Evolutionary conservation across 53 echinoderm and acorn worm species (phyloP).

Genomic region (Luidia sarsii): DNA sequence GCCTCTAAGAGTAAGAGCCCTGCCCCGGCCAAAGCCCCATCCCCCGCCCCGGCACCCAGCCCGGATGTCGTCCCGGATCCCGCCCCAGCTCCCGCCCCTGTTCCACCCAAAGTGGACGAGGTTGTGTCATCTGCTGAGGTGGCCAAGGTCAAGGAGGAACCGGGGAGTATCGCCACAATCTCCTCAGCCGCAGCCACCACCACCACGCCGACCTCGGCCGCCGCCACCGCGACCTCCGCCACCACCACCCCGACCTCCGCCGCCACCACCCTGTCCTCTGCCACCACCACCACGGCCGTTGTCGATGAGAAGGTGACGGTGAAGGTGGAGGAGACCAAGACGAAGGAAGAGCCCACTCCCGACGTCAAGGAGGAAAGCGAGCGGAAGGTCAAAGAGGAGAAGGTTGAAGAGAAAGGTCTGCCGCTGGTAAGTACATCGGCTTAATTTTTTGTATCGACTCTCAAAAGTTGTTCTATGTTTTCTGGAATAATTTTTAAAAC

Average conservation of each 20-base stretch:
- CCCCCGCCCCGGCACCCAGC: slow-evolving; percentile 15
- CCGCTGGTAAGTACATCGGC: slow-evolving; percentile 65
- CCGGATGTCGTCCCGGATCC: not conserved
- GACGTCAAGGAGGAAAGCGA: slow-evolving; percentile 58
- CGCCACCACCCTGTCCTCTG: not conserved
- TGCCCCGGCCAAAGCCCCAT: slow-evolving; percentile 32
- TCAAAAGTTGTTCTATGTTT: not conserved
- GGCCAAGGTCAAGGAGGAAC: slow-evolving; percentile 45
- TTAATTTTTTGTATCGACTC: too few relatives aligned
- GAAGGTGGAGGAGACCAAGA: slow-evolving; percentile 37
- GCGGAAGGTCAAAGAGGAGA: slow-evolving; percentile 68
- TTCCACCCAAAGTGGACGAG: not conserved
- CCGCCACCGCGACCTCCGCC: too few relatives aligned
- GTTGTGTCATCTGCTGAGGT: not conserved
- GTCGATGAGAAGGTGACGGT: too few relatives aligned
- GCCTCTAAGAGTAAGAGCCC: slow-evolving; percentile 41
- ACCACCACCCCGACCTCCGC: too few relatives aligned
- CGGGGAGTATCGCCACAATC: too few relatives aligned
- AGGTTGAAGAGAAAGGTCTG: slow-evolving; percentile 70
- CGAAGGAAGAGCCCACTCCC: slow-evolving; percentile 48
- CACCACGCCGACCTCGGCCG: too few relatives aligned
- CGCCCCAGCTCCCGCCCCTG: too few relatives aligned
- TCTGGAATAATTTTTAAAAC: too few relatives aligned
- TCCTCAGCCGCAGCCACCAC: too few relatives aligned
- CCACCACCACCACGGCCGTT: not conserved